These are phyloP conservation scores for Atta cephalotes DNA, from an alignment of 1,140 invertebrate genomes.

Conservation along the genomic window DNA sequence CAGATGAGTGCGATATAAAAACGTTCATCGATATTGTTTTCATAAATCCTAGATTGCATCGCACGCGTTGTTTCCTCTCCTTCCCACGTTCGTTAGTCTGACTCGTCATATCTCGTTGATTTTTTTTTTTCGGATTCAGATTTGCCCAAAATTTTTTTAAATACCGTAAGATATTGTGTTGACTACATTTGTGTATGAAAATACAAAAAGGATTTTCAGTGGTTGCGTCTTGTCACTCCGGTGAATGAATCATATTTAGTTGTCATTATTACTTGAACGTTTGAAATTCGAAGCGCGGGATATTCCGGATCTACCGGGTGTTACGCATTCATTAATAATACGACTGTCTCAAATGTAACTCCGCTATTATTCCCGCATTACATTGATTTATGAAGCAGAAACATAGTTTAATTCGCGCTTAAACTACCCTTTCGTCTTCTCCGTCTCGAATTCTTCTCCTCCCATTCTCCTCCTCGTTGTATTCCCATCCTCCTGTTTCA, in stretches of 20 bases:
- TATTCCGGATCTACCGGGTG: conserved; percentile 7
- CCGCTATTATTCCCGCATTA: conserved; percentile 7
- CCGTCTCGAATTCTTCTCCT: not conserved
- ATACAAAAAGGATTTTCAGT: not conserved
- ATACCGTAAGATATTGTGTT: not conserved
- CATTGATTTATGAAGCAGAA: conserved; percentile 37
- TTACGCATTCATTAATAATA: conserved; percentile 27
- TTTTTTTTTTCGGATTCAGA: no score
- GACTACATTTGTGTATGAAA: not conserved
- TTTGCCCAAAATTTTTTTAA: conserved; percentile 15
- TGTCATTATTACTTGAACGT: conserved; percentile 28
- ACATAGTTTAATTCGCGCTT: conserved; percentile 29
- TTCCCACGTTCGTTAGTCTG: not conserved
- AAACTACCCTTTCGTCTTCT: not conserved
- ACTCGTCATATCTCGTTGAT: not conserved
- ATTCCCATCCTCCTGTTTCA: not conserved
- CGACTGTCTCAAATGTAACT: conserved; percentile 7
- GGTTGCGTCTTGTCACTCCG: not conserved
- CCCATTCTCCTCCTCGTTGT: not conserved
- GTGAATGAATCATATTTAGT: conserved; percentile 12
- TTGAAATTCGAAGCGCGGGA: not conserved
- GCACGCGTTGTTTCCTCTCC: no score
- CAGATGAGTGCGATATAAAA: conserved; percentile 23
- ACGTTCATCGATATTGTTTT: conserved; percentile 30
- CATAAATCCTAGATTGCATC: conserved; percentile 38